Percentiles rank a stretch among this genome's conserved stretches.
Conservation (phyloP, 2,797 vertebrate species). For the Poecilia velifera region DNA sequence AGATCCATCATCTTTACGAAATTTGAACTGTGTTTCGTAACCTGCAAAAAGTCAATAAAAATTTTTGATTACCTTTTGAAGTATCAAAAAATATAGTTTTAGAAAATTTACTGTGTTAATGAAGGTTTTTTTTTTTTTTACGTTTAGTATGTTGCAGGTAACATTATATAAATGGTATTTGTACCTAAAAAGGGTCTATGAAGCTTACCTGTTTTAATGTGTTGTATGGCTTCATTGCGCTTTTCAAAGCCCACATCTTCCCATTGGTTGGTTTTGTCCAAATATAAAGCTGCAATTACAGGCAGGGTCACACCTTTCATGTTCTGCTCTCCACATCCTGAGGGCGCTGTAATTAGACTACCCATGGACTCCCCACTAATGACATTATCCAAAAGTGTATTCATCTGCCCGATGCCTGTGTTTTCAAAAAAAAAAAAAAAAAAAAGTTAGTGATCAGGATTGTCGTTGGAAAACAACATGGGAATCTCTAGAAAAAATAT, state of each 20-base stretch:
- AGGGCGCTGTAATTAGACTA: conserved; percentile 78
- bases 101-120: neutral
- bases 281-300: conserved; percentile 85
- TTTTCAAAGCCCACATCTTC: conserved; percentile 75
- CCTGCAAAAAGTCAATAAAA: conserved; percentile 68
- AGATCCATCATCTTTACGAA: conserved; percentile 71
- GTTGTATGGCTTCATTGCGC: conserved; percentile 61
- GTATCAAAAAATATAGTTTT: neutral
- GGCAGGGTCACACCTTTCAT: conserved; percentile 84
- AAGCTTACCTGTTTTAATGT: conserved; percentile 80
- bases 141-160: neutral
- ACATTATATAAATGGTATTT: neutral
- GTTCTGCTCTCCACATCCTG: conserved; percentile 86
- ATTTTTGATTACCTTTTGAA: neutral
- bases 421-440: conserved; percentile 13
- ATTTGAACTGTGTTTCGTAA: conserved; percentile 76
- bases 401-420: conserved; percentile 78
- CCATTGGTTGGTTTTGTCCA: conserved; percentile 87
- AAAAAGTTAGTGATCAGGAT: neutral
- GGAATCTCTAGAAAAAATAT: neutral
- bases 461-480: neutral
- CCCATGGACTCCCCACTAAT: conserved; percentile 82
- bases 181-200: neutral
- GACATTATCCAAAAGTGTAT: conserved; percentile 78
- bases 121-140: neutral